Evolutionary conservation across 2,113 vertebrate species (phyloP).

Genomic region (Callionymus lyra): DNA sequence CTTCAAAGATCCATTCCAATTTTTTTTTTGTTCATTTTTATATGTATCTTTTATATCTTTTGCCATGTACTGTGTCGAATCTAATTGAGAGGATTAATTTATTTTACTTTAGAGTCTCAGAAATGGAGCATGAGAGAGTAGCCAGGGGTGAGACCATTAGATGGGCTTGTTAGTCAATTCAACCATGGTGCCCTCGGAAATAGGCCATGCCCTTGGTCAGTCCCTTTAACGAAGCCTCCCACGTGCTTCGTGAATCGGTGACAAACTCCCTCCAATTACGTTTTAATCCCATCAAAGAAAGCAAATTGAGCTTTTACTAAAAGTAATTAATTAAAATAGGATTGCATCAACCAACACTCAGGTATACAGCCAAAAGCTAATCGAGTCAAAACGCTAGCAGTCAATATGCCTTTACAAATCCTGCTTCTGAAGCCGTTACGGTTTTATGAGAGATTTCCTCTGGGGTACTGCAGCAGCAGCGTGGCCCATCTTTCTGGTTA

Average conservation of each 20-base stretch:
- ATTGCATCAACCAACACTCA: conserved; percentile 2
- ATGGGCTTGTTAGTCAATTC: conserved; percentile 3
- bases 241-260: too few species aligned
- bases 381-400: conserved; percentile 31
- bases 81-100: conserved; percentile 3
- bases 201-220: conserved; percentile 11
- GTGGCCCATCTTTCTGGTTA: conserved; percentile 57
- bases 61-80: background rate
- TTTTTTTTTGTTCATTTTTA: conserved; percentile 1
- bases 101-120: conserved; percentile 7
- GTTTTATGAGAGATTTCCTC: conserved; percentile 53
- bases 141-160: conserved; percentile 7
- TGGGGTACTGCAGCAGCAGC: conserved; percentile 52
- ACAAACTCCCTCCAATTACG: too few species aligned
- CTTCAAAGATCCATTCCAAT: conserved; percentile 25
- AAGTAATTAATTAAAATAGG: conserved; percentile 9
- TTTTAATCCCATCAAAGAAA: too few species aligned
- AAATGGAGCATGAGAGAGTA: conserved; percentile 18
- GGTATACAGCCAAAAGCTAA: too few species aligned
- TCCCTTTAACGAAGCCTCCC: conserved; percentile 2
- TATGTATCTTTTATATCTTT: conserved; percentile 9
- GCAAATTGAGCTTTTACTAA: conserved; percentile 13
- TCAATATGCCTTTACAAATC: conserved; percentile 35
- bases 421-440: conserved; percentile 39
- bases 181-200: conserved; percentile 8